Conservation (phyloP, 2,888 invertebrate genomes). For the Xanthostigma xanthostigma region DNA sequence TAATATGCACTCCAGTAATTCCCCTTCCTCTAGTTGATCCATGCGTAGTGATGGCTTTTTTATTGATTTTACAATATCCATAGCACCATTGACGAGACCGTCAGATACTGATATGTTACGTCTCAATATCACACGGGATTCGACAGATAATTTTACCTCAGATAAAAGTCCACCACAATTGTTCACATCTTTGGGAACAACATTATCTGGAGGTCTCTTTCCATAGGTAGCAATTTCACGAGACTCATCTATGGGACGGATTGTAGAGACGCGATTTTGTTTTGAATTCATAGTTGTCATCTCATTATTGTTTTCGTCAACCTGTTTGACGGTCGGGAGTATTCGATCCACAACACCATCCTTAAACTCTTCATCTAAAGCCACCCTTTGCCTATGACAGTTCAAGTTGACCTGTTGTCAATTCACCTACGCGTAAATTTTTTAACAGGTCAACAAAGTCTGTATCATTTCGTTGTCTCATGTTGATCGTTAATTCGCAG, state of each 20-base stretch:
- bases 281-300: constrained; percentile 7
- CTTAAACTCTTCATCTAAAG: constrained; percentile 13
- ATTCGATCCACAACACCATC: constrained; percentile 15
- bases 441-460: constrained; percentile 10
- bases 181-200: too few species aligned
- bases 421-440: constrained; percentile 9
- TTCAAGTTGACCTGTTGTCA: constrained; percentile 10
- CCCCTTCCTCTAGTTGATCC: too few species aligned
- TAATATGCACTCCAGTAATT: too few species aligned
- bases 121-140: constrained; percentile 17
- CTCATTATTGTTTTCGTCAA: constrained; percentile 14
- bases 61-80: too few species aligned
- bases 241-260: constrained; percentile 15
- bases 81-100: too few species aligned
- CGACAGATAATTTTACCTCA: constrained; percentile 3
- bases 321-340: constrained; percentile 16
- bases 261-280: background rate
- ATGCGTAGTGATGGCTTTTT: too few species aligned
- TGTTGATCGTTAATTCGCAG: constrained; percentile 20
- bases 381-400: constrained; percentile 10
- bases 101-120: constrained; percentile 14
- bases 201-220: constrained; percentile 8
- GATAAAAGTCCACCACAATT: constrained; percentile 4
- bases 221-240: constrained; percentile 17
- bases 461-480: constrained; percentile 19